These are phyloP conservation scores for Pelecanoides urinatrix DNA, from an alignment of 2,113 vertebrate genomes.

Conservation along the genomic window DNA sequence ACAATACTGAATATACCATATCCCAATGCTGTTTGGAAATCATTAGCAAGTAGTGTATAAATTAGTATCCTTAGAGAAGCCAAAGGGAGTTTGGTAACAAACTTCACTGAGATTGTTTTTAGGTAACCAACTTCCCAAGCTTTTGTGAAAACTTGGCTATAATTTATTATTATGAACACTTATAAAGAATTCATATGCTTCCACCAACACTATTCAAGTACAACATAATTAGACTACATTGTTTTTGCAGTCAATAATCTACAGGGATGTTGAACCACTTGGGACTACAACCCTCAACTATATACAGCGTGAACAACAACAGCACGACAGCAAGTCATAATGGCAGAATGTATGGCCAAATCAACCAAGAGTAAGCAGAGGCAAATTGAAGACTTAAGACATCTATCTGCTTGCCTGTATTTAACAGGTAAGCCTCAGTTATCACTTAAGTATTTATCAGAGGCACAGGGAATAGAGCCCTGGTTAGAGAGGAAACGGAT, in stretches of 20 bases:
- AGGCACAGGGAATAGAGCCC: background rate
- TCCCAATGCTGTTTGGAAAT: background rate
- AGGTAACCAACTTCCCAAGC: background rate
- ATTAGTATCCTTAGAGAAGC: background rate
- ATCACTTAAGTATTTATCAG: background rate
- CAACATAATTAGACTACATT: background rate
- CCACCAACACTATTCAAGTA: background rate
- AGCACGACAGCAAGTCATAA: background rate
- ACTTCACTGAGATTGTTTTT: background rate
- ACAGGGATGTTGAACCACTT: background rate
- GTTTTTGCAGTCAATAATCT: background rate
- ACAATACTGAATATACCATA: background rate
- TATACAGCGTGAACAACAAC: background rate
- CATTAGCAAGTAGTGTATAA: background rate
- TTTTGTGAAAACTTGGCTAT: background rate
- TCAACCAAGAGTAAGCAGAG: background rate
- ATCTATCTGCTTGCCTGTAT: background rate
- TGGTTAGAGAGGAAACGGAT: background rate
- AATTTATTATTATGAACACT: accelerated
- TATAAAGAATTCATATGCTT: background rate
- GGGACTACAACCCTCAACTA: background rate
- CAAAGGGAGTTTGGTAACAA: background rate
- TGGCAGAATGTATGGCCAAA: background rate
- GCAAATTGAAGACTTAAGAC: background rate
- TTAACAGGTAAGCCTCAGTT: background rate